Base-by-base conservation (phyloP, 2,888 invertebrate species). In the Heliothis peltigera region DNA sequence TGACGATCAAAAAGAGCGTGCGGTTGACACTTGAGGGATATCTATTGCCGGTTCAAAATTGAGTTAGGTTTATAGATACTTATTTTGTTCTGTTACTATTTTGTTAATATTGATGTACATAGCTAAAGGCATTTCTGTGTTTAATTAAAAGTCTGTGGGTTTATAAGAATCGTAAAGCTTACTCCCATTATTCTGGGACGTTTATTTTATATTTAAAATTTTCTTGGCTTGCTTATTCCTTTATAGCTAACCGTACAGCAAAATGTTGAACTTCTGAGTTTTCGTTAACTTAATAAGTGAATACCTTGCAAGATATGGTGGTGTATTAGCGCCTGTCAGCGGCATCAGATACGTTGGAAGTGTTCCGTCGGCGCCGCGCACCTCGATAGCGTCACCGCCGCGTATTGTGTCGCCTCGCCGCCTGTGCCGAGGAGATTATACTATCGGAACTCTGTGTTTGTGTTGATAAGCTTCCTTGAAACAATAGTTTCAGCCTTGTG, bases 1-100 rank as follows among this genome's bases (percentile, higher is more conserved):
- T 68, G 65, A 77, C 77, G 80, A 78, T 79, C 77, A 77, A 80
- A 77, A 80, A 73, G 66, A 77, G 49, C 61, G 39, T 68, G 66
- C 43, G 43, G 59, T 19, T 52, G 69, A 61, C 58, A 74, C 44
- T 62, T 58, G 44, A 17, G 44, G 48, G 61, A 69, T 68, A 64
- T 74, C 64, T 69, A 72, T 65, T 64, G 51, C 28, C 12, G 43
- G 49, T 53, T 63, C 58, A 42, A 61, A 72, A 58, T 73, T 56
- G 51, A 48, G 18, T 18, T 49, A 49, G 56, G 52, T 56, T 47
- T 51, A 43, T 39, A 32, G 0, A 1, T 25, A 25, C 25, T 7
- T 32, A 55, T 32, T 57, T 46, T 64, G 39, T 64, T 56, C 48
- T 39, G 22, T 48, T 52, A 55, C 19, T 39, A 42, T 43, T 42